A percentile compares a stretch with the other conserved stretches of the same genome.
Conservation (phyloP, 2,888 invertebrate species). For the Drosophila seclusa region DNA sequence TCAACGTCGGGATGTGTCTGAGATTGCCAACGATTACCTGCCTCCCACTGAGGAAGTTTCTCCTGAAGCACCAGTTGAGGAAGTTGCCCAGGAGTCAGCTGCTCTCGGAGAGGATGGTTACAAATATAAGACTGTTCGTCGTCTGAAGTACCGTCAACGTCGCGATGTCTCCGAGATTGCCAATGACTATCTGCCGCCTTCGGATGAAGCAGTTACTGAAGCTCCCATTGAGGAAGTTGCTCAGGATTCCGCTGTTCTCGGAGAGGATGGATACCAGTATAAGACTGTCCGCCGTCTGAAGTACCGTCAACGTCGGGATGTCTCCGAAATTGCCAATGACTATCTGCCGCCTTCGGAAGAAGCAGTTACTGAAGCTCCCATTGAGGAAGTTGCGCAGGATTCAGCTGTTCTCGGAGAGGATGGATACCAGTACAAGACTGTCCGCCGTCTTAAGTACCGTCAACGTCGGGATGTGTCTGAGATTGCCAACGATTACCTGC, state of each 20-base stretch:
- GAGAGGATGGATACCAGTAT: constrained; percentile 57
- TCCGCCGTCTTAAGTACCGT: constrained; percentile 69
- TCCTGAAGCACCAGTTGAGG: constrained; percentile 29
- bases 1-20: constrained; percentile 41
- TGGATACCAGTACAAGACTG: constrained; percentile 74
- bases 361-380: constrained; percentile 20
- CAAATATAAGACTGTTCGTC: constrained; percentile 69
- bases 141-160: constrained; percentile 63
- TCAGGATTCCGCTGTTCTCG: constrained; percentile 51
- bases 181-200: constrained; percentile 50
- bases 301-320: constrained; percentile 65
- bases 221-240: constrained; percentile 30
- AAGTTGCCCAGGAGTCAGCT: constrained; percentile 50
- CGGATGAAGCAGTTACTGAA: constrained; percentile 28
- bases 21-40: constrained; percentile 40
- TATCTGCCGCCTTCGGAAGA: constrained; percentile 42
- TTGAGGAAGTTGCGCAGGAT: constrained; percentile 50
- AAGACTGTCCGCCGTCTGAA: constrained; percentile 61
- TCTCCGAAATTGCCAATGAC: constrained; percentile 55
- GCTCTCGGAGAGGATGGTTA: constrained; percentile 63
- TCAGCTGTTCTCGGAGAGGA: constrained; percentile 60
- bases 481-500: constrained; percentile 62
- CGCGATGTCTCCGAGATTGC: constrained; percentile 63
- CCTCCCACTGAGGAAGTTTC: constrained; percentile 41
- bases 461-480: constrained; percentile 74